These are phyloP conservation scores for Acanthosepion pharaonis DNA, from an alignment of 2,888 invertebrate species.

Conservation along the genomic window DNA sequence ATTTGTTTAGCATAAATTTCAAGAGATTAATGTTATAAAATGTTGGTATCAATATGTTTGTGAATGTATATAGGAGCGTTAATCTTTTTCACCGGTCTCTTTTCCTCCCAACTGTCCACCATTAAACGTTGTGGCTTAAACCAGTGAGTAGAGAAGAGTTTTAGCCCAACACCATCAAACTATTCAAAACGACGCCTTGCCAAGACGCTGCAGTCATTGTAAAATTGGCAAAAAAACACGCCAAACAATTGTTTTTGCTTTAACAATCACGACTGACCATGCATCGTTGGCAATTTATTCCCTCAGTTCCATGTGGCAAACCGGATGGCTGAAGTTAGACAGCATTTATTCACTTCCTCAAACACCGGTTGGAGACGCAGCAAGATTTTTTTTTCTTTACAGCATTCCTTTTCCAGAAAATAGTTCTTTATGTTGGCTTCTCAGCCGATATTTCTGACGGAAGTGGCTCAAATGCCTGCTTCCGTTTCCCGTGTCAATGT, in stretches of 20 bases:
- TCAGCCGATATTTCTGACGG: not conserved
- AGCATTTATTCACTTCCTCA: not conserved
- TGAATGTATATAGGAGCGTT: no score
- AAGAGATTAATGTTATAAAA: no score
- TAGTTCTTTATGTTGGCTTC: not conserved
- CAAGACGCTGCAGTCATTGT: not conserved
- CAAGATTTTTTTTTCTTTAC: not conserved
- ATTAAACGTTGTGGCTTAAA: no score
- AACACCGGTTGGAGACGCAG: not conserved
- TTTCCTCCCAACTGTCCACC: no score
- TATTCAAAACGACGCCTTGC: not conserved
- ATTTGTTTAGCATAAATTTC: no score
- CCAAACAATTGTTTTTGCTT: not conserved
- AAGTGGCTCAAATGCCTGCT: not conserved
- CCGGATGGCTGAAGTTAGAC: not conserved
- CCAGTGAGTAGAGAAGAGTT: not conserved
- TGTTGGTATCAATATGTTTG: no score
- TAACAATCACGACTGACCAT: not conserved
- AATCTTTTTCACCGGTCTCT: no score
- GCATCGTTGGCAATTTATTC: not conserved
- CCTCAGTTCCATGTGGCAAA: not conserved
- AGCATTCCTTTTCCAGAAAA: not conserved
- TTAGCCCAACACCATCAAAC: not conserved
- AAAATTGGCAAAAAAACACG: not conserved
- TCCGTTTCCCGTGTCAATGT: not conserved